Evolutionary conservation across 2,797 vertebrate species (phyloP).

Genomic region (Gymnoscopelus braueri): DNA sequence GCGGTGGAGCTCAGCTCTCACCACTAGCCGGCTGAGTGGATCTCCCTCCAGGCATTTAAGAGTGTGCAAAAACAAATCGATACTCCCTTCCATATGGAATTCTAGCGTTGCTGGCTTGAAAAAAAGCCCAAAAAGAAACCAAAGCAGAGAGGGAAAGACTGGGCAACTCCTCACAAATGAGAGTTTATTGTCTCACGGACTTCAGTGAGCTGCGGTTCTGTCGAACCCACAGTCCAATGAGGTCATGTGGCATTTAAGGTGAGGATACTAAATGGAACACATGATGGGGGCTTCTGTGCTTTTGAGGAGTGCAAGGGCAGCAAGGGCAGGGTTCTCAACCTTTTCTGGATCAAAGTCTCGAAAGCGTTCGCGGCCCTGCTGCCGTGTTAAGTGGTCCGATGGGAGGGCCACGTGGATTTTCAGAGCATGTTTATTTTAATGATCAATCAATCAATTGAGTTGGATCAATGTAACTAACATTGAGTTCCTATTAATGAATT

Average conservation of each 20-base stretch:
- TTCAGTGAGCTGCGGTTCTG: conserved; percentile 5
- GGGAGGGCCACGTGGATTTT: no score
- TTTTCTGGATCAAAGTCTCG: no score
- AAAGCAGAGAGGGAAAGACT: neutral
- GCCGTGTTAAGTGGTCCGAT: no score
- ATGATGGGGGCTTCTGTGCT: no score
- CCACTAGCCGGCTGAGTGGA: conserved; percentile 8
- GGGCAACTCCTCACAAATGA: conserved; percentile 14
- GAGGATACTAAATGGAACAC: conserved; percentile 15
- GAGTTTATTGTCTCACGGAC: conserved; percentile 18
- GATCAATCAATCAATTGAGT: no score
- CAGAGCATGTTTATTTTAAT: no score
- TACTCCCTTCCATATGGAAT: conserved; percentile 6
- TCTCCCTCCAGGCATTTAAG: conserved; percentile 6
- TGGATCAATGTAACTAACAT: no score
- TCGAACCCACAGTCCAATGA: conserved; percentile 1
- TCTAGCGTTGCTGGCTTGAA: neutral
- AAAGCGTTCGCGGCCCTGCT: no score
- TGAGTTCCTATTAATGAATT: no score
- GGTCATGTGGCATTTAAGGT: conserved; percentile 37
- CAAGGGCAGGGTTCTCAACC: no score
- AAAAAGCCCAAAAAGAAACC: neutral
- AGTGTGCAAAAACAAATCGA: conserved; percentile 12
- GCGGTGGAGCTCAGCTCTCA: conserved; percentile 7
- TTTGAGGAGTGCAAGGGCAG: conserved; percentile 5